Percentiles rank a stretch among this genome's conserved stretches.
Conservation (phyloP, 2,113 vertebrate species). For the Salminus brasiliensis region DNA sequence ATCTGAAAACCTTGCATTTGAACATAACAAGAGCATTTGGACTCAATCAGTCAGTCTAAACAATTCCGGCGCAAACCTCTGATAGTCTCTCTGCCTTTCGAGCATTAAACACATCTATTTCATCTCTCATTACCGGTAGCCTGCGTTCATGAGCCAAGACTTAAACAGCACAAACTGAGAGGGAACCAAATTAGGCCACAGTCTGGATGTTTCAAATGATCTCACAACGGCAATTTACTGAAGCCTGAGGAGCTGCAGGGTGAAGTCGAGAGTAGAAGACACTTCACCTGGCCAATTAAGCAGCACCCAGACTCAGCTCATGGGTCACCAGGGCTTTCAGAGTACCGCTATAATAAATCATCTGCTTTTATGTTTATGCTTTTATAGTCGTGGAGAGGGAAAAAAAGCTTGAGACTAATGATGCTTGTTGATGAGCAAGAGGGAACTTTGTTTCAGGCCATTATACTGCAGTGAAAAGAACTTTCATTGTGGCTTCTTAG, state of each 20-base stretch:
- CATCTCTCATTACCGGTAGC: neutral
- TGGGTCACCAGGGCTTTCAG: constrained; percentile 46
- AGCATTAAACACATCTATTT: neutral
- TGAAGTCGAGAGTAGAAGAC: constrained; percentile 41
- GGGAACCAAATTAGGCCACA: constrained; percentile 50
- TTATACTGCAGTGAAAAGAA: neutral
- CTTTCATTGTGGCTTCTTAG: neutral
- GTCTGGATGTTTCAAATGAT: constrained; percentile 48
- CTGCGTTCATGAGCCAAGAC: constrained; percentile 7
- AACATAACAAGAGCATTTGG: neutral
- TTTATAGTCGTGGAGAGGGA: neutral
- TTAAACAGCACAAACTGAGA: constrained; percentile 40
- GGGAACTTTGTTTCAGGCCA: neutral
- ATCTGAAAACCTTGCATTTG: neutral
- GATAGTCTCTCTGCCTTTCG: neutral
- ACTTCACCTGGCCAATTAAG: constrained; percentile 61
- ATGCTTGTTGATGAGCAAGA: constrained; percentile 41
- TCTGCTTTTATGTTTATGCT: constrained; percentile 5
- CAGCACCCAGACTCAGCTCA: constrained; percentile 43
- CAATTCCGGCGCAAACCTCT: neutral
- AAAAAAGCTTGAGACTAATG: neutral
- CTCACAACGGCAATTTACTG: constrained; percentile 55
- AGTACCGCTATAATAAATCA: constrained; percentile 3
- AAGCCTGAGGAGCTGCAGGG: constrained; percentile 9
- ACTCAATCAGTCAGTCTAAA: neutral